Percentiles rank a stretch among this genome's conserved stretches.
Conservation (phyloP, 2,888 invertebrate species). For the Cosmopolites sordidus region DNA sequence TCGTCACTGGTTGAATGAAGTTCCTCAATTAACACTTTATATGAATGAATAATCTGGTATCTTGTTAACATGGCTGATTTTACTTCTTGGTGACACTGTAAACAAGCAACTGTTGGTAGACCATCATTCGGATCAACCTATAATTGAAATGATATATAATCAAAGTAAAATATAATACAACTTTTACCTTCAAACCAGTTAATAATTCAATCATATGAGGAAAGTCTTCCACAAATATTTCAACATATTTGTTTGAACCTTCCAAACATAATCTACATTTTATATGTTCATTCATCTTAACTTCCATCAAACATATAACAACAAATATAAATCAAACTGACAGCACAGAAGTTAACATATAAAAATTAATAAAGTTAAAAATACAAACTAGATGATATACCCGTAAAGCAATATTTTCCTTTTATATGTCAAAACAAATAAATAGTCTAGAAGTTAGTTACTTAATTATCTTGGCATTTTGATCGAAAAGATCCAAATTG, state of each 20-base stretch:
- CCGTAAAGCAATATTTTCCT: no score
- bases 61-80: constrained; percentile 21
- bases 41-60: constrained; percentile 20
- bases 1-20: no score
- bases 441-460: constrained; percentile 6
- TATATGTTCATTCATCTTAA: not conserved
- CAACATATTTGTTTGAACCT: constrained; percentile 5
- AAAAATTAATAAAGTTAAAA: no score
- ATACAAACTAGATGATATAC: no score
- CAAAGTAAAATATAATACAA: no score
- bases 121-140: constrained; percentile 18
- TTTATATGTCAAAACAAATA: not conserved
- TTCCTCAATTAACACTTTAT: constrained; percentile 17
- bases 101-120: constrained; percentile 14
- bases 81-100: constrained; percentile 18
- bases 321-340: no score
- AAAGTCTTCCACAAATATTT: constrained; percentile 19
- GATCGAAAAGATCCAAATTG: no score
- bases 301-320: no score
- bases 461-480: no score
- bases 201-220: constrained; percentile 16
- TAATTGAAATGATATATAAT: not conserved
- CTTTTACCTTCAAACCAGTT: constrained; percentile 16
- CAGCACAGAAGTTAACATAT: no score
- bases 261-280: constrained; percentile 21